These are phyloP conservation scores for Pissodes strobi DNA, from an alignment of 1,140 invertebrate species.

Conservation along the genomic window DNA sequence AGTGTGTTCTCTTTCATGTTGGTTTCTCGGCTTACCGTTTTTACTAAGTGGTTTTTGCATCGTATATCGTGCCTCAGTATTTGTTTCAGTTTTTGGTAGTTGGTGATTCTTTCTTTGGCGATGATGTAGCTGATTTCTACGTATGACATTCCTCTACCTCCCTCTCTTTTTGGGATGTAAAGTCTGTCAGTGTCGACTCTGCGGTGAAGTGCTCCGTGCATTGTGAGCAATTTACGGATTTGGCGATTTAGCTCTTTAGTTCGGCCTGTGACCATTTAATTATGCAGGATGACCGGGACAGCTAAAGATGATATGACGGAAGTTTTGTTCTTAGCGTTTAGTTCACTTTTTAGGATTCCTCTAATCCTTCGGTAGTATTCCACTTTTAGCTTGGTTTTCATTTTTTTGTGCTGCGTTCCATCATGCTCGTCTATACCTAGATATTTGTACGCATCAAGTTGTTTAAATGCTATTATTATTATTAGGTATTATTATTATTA, in stretches of 20 bases:
- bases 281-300: background rate
- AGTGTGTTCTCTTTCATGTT: too few relatives aligned
- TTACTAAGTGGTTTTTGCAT: too few relatives aligned
- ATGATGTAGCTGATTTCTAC: background rate
- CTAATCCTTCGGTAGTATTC: too few relatives aligned
- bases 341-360: background rate
- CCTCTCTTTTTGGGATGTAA: background rate
- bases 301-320: background rate
- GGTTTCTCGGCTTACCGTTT: too few relatives aligned
- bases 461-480: too few relatives aligned
- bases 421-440: background rate
- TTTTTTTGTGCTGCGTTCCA: background rate
- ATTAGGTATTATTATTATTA: too few relatives aligned
- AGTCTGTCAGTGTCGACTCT: background rate
- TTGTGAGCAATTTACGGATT: background rate
- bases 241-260: too few relatives aligned
- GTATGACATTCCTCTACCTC: background rate
- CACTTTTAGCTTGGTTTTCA: too few relatives aligned
- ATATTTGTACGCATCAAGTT: background rate
- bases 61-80: too few relatives aligned
- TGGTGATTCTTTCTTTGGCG: too few relatives aligned
- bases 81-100: too few relatives aligned
- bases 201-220: background rate
- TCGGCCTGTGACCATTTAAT: background rate
- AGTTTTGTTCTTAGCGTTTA: background rate